Evolutionary conservation across 1,140 invertebrate species (phyloP).

Genomic region (Polyergus mexicanus): DNA sequence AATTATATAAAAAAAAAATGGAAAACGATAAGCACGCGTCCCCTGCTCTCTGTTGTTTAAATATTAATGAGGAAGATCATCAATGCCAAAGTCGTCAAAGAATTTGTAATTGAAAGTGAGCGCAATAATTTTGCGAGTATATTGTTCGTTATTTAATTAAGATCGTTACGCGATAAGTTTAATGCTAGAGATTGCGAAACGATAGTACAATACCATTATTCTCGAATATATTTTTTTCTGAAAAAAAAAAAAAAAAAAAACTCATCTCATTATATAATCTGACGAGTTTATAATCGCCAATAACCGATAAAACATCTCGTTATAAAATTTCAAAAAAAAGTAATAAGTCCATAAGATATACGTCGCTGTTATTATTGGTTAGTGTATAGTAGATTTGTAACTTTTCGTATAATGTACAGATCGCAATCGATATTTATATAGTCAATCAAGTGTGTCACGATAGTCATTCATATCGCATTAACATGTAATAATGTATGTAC

Average conservation of each 20-base stretch:
- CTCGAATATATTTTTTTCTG: neutral
- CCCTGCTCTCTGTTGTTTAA: conserved; percentile 1
- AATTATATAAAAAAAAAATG: neutral
- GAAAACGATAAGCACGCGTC: conserved; percentile 10
- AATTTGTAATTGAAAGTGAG: conserved; percentile 12
- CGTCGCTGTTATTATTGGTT: neutral
- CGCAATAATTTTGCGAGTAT: neutral
- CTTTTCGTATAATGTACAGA: conserved; percentile 38
- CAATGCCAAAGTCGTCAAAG: conserved; percentile 8
- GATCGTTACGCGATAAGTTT: neutral
- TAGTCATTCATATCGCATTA: conserved; percentile 38
- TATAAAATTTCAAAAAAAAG: conserved; percentile 19
- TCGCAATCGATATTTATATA: conserved; percentile 35
- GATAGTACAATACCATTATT: conserved; percentile 1
- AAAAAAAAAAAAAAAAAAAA: conserved; percentile 47
- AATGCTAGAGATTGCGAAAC: neutral
- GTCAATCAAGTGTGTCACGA: neutral
- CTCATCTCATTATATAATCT: neutral
- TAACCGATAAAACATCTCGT: neutral
- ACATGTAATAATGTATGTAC: conserved; percentile 9
- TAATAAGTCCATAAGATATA: neutral
- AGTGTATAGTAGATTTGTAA: conserved; percentile 25
- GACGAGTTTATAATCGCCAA: neutral
- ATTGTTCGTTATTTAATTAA: neutral
- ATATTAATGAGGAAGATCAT: neutral